Base-by-base conservation (phyloP, 1,140 invertebrate genomes). In the Bradynema listronoti region DNA sequence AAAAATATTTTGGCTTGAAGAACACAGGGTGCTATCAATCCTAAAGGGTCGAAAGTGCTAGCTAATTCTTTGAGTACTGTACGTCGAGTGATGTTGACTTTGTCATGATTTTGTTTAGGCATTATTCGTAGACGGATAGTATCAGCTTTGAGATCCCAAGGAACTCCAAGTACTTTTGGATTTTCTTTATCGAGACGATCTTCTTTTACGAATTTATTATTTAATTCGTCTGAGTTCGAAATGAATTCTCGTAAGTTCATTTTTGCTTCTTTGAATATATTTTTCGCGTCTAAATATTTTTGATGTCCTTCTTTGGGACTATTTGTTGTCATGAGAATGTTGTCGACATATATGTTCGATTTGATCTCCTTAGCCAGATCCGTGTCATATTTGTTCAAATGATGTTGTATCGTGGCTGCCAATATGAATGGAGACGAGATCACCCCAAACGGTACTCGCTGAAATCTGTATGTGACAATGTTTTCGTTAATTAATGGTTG, bases 361-460 rank as follows among this genome's bases (percentile, higher is more conserved):
- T 4, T 3, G 9, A 43, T 3, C 42, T 43, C 42, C 27, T 9
- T 43, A 43, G 42, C 19, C 3, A 9, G 27, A 3, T 43, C 22
- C 1, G 49, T 24, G 6, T 14, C 1, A 4, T 49, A 5, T 5
- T 46, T 34, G 1, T 29, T 0, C 32, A 69, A 36, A 27, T 70
- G 67, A 14, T 55, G 56, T 0, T 33, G n/a, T 36, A 70, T 55
- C 9, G 47, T 25, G 0, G 63, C 56, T 14, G 47, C 51, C 4
- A 69, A 42, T 9, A 69, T 19, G 27, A 46, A 69, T 1, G 66
- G 66, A 9, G 36, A 49, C 11, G n/a, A 22, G 16, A 30, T 59
- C 6, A 66, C 32, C 27, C 66, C 66, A 19, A 69, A 69, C 1
- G 55, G 9, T 1, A 69, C 62, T 22, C 67, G 29, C 1, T 22